A percentile compares a stretch with the other conserved stretches of the same genome.
Conservation (phyloP, 2,797 vertebrate genomes). For the Clarias laeviceps region DNA sequence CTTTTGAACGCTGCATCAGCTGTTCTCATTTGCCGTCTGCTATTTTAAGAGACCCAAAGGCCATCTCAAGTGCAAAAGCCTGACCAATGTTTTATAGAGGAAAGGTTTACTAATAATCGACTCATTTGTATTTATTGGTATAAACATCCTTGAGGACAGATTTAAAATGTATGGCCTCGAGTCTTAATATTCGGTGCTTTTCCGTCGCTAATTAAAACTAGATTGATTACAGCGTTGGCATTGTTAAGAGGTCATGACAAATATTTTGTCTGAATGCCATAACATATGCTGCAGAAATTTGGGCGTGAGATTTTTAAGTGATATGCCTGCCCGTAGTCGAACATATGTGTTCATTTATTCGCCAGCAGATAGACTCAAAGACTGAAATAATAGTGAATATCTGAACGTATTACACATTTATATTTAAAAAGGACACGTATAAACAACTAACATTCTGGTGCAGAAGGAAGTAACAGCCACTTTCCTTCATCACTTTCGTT, state of each 20-base stretch:
- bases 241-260: background rate
- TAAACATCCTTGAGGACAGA: background rate
- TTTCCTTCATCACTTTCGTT: slow-evolving; percentile 62
- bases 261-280: background rate
- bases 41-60: slow-evolving; percentile 39
- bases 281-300: background rate
- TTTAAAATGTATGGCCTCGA: background rate
- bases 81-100: background rate
- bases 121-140: background rate
- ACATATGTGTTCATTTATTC: slow-evolving; percentile 17
- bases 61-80: slow-evolving; percentile 1
- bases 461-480: slow-evolving; percentile 63
- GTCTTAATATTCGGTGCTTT: background rate
- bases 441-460: slow-evolving; percentile 56
- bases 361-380: background rate
- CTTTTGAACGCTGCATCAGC: slow-evolving; percentile 51
- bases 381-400: slow-evolving; percentile 1
- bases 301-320: background rate
- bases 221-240: background rate
- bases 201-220: background rate
- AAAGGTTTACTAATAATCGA: slow-evolving; percentile 23
- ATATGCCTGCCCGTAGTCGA: background rate
- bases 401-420: background rate
- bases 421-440: background rate
- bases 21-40: slow-evolving; percentile 42